phyloP scores from a whole-genome alignment of 1,140 invertebrate species.

The Saccostrea echinata region DNA sequence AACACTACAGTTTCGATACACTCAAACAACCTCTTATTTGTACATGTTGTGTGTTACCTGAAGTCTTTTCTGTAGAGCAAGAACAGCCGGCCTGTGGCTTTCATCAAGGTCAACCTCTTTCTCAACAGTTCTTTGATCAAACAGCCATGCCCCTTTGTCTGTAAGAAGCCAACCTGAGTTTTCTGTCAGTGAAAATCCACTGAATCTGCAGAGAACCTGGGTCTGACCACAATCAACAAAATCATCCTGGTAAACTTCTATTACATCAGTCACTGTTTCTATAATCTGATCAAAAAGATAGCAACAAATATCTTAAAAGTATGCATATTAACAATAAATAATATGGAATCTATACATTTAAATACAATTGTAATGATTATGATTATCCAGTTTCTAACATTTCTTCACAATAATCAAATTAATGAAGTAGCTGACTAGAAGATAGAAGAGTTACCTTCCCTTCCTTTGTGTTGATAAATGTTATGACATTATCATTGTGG shows the following conservation, averaged over 20 bases:
- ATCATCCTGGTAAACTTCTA: slow-evolving; percentile 2
- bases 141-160: slow-evolving; percentile 6
- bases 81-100: neutral
- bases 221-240: neutral
- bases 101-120: neutral
- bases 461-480: slow-evolving; percentile 20
- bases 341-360: neutral
- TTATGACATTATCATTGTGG: neutral
- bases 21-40: too few species aligned
- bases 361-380: neutral
- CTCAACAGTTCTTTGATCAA: neutral
- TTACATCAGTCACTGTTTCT: neutral
- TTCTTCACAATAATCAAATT: too few species aligned
- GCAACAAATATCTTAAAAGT: neutral
- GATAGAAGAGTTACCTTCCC: neutral
- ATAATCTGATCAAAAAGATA: neutral
- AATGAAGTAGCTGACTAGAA: too few species aligned
- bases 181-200: neutral
- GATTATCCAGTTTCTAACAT: too few species aligned
- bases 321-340: neutral
- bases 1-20: too few species aligned
- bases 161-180: slow-evolving; percentile 14
- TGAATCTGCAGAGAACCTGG: neutral
- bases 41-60: neutral
- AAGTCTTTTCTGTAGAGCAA: slow-evolving; percentile 10